Conservation (phyloP, 1,140 invertebrate species). For the Magallana angulata region DNA sequence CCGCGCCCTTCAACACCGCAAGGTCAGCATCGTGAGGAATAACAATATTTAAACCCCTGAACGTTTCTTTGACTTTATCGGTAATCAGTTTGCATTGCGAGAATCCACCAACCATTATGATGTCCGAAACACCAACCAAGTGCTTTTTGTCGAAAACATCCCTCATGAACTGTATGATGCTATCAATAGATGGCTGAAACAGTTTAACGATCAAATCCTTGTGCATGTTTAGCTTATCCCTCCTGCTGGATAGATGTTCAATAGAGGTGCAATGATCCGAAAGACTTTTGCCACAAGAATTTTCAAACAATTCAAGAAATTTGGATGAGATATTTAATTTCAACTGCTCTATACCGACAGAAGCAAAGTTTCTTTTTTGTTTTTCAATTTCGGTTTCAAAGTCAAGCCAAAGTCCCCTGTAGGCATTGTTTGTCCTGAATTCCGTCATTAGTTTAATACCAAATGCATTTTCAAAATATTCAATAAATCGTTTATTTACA, state of each 20-base stretch:
- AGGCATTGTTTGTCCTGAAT: neutral
- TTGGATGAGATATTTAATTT: neutral
- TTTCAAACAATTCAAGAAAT: neutral
- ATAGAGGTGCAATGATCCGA: neutral
- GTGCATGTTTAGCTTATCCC: slow-evolving; percentile 8
- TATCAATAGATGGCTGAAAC: slow-evolving; percentile 7
- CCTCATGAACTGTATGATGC: neutral
- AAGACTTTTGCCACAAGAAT: too few relatives aligned
- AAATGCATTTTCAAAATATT: neutral
- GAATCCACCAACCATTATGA: slow-evolving; percentile 45
- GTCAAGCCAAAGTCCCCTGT: neutral
- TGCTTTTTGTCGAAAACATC: neutral
- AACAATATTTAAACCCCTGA: slow-evolving; percentile 2
- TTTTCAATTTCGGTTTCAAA: slow-evolving; percentile 42
- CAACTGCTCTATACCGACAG: neutral
- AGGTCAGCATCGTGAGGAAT: slow-evolving; percentile 40
- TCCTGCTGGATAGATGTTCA: neutral
- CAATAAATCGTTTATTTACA: neutral
- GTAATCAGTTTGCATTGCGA: slow-evolving; percentile 28
- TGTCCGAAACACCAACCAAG: neutral
- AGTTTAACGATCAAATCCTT: neutral
- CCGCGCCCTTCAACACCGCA: slow-evolving; percentile 45
- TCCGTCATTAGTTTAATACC: neutral
- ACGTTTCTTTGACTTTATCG: neutral
- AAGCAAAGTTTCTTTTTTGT: neutral